Conservation (phyloP, 2,113 vertebrate species). For the Arothron firmamentum region DNA sequence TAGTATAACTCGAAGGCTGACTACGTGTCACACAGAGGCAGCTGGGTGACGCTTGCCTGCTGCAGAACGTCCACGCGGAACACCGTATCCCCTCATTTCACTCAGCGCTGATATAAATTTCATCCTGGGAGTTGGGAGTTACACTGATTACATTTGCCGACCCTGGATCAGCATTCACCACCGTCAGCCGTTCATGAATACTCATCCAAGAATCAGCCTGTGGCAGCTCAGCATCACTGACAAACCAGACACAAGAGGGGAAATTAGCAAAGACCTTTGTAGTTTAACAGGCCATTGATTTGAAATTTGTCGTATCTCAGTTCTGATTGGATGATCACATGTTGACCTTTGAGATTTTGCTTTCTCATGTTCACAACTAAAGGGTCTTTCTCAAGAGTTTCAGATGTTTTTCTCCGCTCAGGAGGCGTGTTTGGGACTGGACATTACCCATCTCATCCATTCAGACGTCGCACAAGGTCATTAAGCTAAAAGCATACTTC, state of each 20-base stretch:
- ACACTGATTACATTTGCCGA: neutral
- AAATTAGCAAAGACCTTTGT: conserved; percentile 27
- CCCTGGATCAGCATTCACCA: too few species aligned
- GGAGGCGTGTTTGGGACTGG: too few species aligned
- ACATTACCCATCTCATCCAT: too few species aligned
- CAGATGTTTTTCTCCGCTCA: neutral
- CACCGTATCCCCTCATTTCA: conserved; percentile 9
- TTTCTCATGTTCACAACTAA: neutral
- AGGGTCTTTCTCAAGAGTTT: neutral
- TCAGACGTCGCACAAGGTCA: neutral
- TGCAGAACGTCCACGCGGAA: neutral
- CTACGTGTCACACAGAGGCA: neutral
- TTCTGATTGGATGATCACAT: neutral
- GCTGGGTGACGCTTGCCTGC: neutral
- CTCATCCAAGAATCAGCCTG: conserved; percentile 12
- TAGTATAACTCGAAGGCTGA: neutral
- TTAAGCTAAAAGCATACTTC: conserved; percentile 17
- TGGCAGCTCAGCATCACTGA: conserved; percentile 20
- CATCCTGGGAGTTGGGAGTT: conserved; percentile 25
- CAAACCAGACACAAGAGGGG: conserved; percentile 10
- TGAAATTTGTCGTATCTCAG: neutral
- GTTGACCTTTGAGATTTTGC: neutral
- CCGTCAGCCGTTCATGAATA: neutral
- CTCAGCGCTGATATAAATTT: conserved; percentile 26
- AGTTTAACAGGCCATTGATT: conserved; percentile 9